A percentile compares a stretch with the other conserved stretches of the same genome.
phyloP scores from a whole-genome alignment of 2,113 vertebrate species.

The Mormoops blainvillei region DNA sequence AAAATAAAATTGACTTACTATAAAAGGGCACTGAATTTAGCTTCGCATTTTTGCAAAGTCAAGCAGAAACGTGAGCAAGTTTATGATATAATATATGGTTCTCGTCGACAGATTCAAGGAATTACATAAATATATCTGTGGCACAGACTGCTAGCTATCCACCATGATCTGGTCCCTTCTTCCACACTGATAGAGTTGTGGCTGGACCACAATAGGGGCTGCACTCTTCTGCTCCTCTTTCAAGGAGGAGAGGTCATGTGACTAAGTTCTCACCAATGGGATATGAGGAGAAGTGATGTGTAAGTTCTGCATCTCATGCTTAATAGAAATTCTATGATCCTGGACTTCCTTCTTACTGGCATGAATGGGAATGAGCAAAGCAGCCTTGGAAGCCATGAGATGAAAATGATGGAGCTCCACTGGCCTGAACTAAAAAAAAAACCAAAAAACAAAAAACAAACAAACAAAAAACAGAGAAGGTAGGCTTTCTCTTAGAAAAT shows the following conservation, averaged over 20 bases:
- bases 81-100: not conserved
- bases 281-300: not conserved
- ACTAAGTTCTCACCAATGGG: not conserved
- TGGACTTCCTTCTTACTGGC: not conserved
- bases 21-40: constrained; percentile 36
- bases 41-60: not conserved
- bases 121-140: not conserved
- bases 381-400: not conserved
- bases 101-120: not conserved
- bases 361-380: not conserved
- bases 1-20: constrained; percentile 31
- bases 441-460: too few relatives aligned
- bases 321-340: not conserved
- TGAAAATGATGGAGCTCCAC: not conserved
- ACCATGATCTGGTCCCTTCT: not conserved
- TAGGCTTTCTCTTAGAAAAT: not conserved
- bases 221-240: not conserved
- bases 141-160: not conserved
- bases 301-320: not conserved
- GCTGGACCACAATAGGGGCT: not conserved
- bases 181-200: not conserved
- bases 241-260: not conserved
- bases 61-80: not conserved
- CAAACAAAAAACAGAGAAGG: not conserved
- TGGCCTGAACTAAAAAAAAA: not conserved